Evolutionary conservation across 1,140 invertebrate genomes (phyloP), one percentile per base, ranked within the genome.

Genomic region (Drosophila pallidifrons): DNA sequence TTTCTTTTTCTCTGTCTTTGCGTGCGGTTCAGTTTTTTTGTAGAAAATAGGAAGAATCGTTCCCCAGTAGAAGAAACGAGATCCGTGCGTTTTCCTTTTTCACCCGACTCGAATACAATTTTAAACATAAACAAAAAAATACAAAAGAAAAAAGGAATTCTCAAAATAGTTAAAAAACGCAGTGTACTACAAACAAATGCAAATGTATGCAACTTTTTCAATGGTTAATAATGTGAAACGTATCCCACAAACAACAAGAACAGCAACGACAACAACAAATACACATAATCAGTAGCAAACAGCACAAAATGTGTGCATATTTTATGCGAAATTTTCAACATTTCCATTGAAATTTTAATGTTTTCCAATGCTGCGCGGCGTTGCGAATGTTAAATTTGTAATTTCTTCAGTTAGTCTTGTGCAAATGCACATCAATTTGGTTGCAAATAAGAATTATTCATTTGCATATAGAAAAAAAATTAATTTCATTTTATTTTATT

Each of bases 1-100:
- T 87, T 86, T 88, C 82, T 83, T 86, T 88, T 87, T 82, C 79
- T 88, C 82, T 73, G 76, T 82, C 79, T 77, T 79, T 74, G 82
- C 83, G 82, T 78, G 71, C 82, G 82, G 82, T 87, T 88, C 83
- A 82, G 68, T 38, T 32, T 38, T 38, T 32, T 81, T 65, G 51
- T 87, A 85, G 81, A 68, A 68, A 85, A 67, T 83, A 81, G 79
- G 72, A 76, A 83, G 66, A 82, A 87, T 86, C 82, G 82, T 78
- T 85, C 35, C 35, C 32, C 61, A 85, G 79, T 70, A 73, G 59
- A 83, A 74, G 69, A 83, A 74, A 66, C 82, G 83, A 82, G 76
- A 85, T 83, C 78, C 69, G 78, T 81, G 75, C 79, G 83, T 69
- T 82, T 70, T 85, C 80, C 64, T 71, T 74, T 64, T 57, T 55